A percentile compares a stretch with the other conserved stretches of the same genome.
phyloP scores from a whole-genome alignment of 2,888 invertebrate species.

The Drosophila ustulata region DNA sequence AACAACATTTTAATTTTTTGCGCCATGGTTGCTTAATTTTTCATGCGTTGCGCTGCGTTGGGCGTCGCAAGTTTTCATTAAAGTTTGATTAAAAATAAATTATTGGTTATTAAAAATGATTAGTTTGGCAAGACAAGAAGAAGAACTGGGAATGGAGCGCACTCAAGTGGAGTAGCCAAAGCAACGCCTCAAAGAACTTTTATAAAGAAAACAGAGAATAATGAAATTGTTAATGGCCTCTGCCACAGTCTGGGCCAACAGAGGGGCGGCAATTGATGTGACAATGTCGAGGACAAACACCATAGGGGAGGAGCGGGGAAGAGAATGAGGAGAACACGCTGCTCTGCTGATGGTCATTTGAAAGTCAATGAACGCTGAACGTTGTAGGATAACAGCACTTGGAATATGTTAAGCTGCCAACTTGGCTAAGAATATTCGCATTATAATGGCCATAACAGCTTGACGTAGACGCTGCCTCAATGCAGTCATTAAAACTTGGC shows the following conservation, averaged over 20 bases:
- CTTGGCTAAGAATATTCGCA: slow-evolving; percentile 13
- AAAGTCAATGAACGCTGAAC: slow-evolving; percentile 48
- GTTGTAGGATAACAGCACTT: slow-evolving; percentile 22
- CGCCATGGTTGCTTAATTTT: slow-evolving; percentile 57
- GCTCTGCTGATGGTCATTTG: slow-evolving; percentile 48
- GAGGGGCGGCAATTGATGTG: slow-evolving; percentile 50
- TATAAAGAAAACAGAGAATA: slow-evolving; percentile 59
- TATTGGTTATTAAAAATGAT: slow-evolving; percentile 81
- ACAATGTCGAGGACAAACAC: slow-evolving; percentile 26
- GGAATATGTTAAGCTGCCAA: slow-evolving; percentile 21
- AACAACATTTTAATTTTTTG: slow-evolving; percentile 29
- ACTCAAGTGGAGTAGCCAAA: slow-evolving; percentile 48
- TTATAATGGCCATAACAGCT: slow-evolving; percentile 26
- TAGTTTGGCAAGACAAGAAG: slow-evolving; percentile 63
- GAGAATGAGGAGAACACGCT: background rate
- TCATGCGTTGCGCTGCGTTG: slow-evolving; percentile 50
- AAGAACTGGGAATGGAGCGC: slow-evolving; percentile 20
- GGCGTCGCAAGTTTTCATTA: slow-evolving; percentile 70
- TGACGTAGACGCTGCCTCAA: slow-evolving; percentile 2
- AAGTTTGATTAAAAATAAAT: slow-evolving; percentile 81
- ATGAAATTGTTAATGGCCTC: slow-evolving; percentile 74
- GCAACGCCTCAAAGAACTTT: slow-evolving; percentile 38
- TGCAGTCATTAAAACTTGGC: slow-evolving; percentile 21
- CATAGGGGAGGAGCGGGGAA: background rate
- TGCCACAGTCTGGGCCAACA: slow-evolving; percentile 21